Evolutionary conservation across 2,113 vertebrate species (phyloP).

Genomic region (Madoqua kirkii): DNA sequence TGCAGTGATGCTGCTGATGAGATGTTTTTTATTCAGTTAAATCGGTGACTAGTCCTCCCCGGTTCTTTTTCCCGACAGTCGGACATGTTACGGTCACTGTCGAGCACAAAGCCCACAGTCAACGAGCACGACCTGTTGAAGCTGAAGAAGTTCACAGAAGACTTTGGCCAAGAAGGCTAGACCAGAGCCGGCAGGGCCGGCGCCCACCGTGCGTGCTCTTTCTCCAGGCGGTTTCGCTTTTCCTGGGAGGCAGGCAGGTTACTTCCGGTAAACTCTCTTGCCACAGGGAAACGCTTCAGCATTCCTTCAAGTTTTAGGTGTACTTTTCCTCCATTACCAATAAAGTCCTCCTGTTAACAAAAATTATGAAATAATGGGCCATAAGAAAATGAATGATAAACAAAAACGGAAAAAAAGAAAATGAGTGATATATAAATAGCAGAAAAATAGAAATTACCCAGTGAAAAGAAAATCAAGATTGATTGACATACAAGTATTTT

Average conservation of each 20-base stretch:
- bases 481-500: background rate
- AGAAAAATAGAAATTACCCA: slow-evolving; percentile 57
- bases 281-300: slow-evolving; percentile 68
- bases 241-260: slow-evolving; percentile 71
- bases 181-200: slow-evolving; percentile 50
- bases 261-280: slow-evolving; percentile 70
- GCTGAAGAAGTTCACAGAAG: slow-evolving; percentile 97
- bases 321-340: slow-evolving; percentile 74
- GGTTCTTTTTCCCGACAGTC: slow-evolving; percentile 74
- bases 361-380: slow-evolving; percentile 42
- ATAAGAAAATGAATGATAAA: no score
- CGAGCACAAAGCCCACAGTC: slow-evolving; percentile 94
- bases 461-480: slow-evolving; percentile 53
- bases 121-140: slow-evolving; percentile 96
- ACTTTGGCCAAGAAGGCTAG: slow-evolving; percentile 99
- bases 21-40: background rate
- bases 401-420: no score
- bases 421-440: slow-evolving; percentile 36
- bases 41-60: background rate
- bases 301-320: no score
- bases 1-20: background rate
- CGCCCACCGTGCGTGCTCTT: slow-evolving; percentile 33
- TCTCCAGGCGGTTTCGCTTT: slow-evolving; percentile 67
- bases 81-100: slow-evolving; percentile 91
- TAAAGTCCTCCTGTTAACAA: slow-evolving; percentile 74